These are phyloP conservation scores for Hystrix brachyura DNA, from an alignment of 2,113 vertebrate genomes.

Conservation along the genomic window DNA sequence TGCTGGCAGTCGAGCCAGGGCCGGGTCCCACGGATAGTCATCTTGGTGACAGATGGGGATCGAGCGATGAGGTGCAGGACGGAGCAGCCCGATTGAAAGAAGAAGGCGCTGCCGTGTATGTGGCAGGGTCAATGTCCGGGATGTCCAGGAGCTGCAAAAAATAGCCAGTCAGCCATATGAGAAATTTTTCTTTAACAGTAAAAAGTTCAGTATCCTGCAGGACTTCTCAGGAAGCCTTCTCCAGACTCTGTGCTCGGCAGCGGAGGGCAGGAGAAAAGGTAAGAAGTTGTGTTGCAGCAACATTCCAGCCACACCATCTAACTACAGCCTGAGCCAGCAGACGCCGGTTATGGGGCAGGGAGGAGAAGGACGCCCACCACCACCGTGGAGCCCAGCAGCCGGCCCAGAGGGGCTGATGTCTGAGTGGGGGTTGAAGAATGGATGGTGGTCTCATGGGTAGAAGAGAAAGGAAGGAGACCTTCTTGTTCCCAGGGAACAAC, in stretches of 20 bases:
- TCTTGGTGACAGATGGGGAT: slow-evolving; percentile 92
- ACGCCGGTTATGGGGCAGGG: background rate
- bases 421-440: background rate
- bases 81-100: slow-evolving; percentile 85
- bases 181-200: slow-evolving; percentile 86
- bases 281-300: slow-evolving; percentile 50
- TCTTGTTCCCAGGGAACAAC: background rate
- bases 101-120: slow-evolving; percentile 88
- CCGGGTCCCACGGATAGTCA: slow-evolving; percentile 89
- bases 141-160: slow-evolving; percentile 80
- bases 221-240: slow-evolving; percentile 82
- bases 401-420: background rate
- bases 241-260: slow-evolving; percentile 86
- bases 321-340: too few species aligned
- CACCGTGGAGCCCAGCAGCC: background rate
- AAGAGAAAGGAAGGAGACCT: background rate
- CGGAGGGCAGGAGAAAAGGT: slow-evolving; percentile 87
- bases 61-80: slow-evolving; percentile 84
- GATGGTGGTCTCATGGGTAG: background rate
- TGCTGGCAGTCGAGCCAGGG: slow-evolving; percentile 85
- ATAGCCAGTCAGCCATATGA: slow-evolving; percentile 89
- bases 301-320: background rate
- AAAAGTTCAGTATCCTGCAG: slow-evolving; percentile 87
- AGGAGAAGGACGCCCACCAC: background rate
- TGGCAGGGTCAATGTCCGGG: slow-evolving; percentile 86